phyloP scores from a whole-genome alignment of 2,888 invertebrate species.

The Cybosia mesomella region DNA sequence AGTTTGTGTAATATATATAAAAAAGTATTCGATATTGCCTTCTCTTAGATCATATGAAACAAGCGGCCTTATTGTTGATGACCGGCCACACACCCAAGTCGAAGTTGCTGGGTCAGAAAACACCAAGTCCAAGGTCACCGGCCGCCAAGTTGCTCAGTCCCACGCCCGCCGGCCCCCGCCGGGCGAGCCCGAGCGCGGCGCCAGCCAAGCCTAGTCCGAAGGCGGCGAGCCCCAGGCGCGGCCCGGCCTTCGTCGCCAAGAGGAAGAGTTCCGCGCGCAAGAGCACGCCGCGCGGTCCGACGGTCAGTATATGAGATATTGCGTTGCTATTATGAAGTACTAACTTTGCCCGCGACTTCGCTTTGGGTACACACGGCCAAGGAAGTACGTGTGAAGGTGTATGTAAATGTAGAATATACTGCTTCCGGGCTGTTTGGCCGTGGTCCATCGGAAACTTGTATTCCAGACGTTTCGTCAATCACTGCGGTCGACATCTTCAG shows the following conservation, averaged over 20 bases:
- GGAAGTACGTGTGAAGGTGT: no score
- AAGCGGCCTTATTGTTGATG: constrained; percentile 80
- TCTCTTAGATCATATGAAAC: constrained; percentile 77
- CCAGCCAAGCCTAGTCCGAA: neutral
- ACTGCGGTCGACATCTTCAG: no score
- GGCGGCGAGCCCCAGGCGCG: constrained; percentile 6
- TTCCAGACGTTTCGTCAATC: no score
- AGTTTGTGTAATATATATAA: no score
- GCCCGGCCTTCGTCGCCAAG: constrained; percentile 51
- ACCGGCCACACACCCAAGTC: constrained; percentile 72
- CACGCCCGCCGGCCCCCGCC: constrained; percentile 4
- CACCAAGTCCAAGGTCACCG: constrained; percentile 22
- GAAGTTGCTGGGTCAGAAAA: constrained; percentile 30
- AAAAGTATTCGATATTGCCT: neutral
- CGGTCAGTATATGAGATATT: constrained; percentile 17
- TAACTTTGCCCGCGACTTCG: no score
- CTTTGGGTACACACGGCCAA: no score
- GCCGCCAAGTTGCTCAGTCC: neutral
- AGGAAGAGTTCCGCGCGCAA: constrained; percentile 50
- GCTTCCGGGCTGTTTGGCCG: no score
- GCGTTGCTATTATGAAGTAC: no score
- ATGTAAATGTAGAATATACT: no score
- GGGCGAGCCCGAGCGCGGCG: neutral
- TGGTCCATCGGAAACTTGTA: no score
- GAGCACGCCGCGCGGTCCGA: constrained; percentile 4